These are phyloP conservation scores for Apodemia zela DNA, from an alignment of 2,888 invertebrate species.

Conservation along the genomic window DNA sequence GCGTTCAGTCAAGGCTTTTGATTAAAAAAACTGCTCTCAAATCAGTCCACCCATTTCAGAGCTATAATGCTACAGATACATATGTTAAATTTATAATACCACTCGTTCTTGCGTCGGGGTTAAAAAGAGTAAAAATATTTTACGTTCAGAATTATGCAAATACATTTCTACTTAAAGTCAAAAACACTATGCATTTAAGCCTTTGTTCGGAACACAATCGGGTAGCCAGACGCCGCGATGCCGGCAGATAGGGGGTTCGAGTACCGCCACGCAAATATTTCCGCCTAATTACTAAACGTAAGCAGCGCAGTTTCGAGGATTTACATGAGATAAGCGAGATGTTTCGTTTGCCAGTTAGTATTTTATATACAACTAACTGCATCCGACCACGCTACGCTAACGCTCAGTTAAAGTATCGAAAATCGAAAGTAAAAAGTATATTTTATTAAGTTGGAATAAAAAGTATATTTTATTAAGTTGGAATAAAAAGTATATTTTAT, in stretches of 20 bases:
- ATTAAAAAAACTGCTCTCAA: too few relatives aligned
- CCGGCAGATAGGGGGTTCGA: constrained; percentile 57
- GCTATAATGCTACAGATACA: too few relatives aligned
- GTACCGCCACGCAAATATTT: constrained; percentile 53
- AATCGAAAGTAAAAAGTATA: too few relatives aligned
- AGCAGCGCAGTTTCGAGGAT: constrained; percentile 27
- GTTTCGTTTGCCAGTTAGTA: neutral
- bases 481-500: too few relatives aligned
- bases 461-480: too few relatives aligned
- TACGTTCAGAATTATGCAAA: neutral
- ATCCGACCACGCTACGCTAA: too few relatives aligned
- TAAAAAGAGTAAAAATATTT: neutral
- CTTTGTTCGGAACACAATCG: constrained; percentile 53
- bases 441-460: too few relatives aligned
- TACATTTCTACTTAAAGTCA: constrained; percentile 20
- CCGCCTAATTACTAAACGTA: constrained; percentile 58
- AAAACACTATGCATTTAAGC: constrained; percentile 37
- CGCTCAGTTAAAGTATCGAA: too few relatives aligned
- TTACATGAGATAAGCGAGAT: constrained; percentile 10
- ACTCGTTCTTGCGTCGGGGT: neutral
- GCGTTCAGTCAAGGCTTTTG: too few relatives aligned
- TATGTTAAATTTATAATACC: too few relatives aligned
- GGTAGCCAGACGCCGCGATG: constrained; percentile 57
- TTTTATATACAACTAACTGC: too few relatives aligned
- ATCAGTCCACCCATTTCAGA: too few relatives aligned